Base-by-base conservation (phyloP, 2,797 vertebrate species). In the Hydrolagus colliei region DNA sequence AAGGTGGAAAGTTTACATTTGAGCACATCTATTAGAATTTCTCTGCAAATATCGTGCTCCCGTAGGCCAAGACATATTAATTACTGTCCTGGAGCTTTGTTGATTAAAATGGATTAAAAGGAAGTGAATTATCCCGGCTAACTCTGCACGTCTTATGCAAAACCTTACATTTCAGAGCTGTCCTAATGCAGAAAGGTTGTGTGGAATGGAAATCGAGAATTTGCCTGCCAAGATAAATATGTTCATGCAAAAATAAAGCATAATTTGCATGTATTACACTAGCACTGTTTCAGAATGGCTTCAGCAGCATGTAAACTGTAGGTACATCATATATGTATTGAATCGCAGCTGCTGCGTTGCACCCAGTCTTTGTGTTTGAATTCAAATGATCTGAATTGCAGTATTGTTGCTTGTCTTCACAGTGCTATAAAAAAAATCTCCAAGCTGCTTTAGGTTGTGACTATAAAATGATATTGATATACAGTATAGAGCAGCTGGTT, bases 401-500 rank as follows among this genome's bases (percentile, higher is more conserved):
- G 65, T 68, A 41, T 82, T 71, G 16, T 82, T 18, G 32, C 10
- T 67, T 41, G 9, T 10, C 65, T 84, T 27, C 32, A 67, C 3
- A 7, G 27, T 22, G 14, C 1, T 79, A 20, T 80, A 65, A 80
- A 80, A 22, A 22, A 4, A 7, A n/a, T n/a, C 4, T 13, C 12
- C 18, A 8, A 63, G 20, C 1, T 63, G 3, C 20, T 41, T 18
- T 71, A 41, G 32, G 79, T 76, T 59, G 74, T 11, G 1, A 20
- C 68, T 14, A 59, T n/a, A 59, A 59, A 59, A 12, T 63, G 52
- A 52, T 14, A 52, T 77, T 61, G 16, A 68, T n/a, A 68, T 67
- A 79, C 59, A 82, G 87, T 67, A 79, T 61, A 82, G 87, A 86
- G 86, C 86, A 72, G 71, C 87, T 87, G 87, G 80, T 63, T 84